These are phyloP conservation scores for Donacobius atricapilla DNA, from an alignment of 2,113 vertebrate species.

Conservation along the genomic window DNA sequence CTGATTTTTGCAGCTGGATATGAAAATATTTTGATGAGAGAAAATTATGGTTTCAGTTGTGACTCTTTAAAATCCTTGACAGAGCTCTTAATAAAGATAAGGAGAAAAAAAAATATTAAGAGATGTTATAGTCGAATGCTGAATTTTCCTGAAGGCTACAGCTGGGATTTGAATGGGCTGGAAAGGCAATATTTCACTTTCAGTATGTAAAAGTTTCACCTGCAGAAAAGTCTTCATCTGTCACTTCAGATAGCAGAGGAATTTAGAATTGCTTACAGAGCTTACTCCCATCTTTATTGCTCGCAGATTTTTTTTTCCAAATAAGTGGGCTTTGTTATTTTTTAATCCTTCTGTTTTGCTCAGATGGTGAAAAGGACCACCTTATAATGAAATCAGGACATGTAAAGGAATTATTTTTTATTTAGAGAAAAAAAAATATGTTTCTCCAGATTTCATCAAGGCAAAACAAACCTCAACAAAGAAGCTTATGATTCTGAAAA, in stretches of 20 bases:
- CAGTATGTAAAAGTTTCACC: not conserved
- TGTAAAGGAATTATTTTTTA: not conserved
- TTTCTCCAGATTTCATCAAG: not conserved
- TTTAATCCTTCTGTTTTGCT: slow-evolving; percentile 19
- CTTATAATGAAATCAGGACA: not conserved
- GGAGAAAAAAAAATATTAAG: slow-evolving; percentile 11
- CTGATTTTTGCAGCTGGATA: not conserved
- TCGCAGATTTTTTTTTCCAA: not conserved
- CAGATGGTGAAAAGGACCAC: not conserved
- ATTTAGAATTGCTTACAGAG: not conserved
- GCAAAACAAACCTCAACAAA: slow-evolving; percentile 33
- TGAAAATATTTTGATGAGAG: not conserved
- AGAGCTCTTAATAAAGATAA: not conserved
- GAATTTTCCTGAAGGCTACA: slow-evolving; percentile 2
- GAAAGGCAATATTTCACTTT: slow-evolving; percentile 20
- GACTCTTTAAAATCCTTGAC: not conserved
- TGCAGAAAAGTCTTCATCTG: not conserved
- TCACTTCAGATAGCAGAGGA: not conserved
- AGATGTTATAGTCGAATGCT: not conserved
- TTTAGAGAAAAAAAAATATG: not conserved
- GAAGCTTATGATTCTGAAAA: not conserved
- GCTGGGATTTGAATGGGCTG: not conserved
- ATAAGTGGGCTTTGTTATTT: not conserved
- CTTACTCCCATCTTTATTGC: not conserved
- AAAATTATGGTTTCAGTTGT: not conserved